Percentiles rank a stretch among this genome's conserved stretches.
Evolutionary conservation across 1,140 invertebrate species (phyloP).

Genomic region (Ruditapes philippinarum): DNA sequence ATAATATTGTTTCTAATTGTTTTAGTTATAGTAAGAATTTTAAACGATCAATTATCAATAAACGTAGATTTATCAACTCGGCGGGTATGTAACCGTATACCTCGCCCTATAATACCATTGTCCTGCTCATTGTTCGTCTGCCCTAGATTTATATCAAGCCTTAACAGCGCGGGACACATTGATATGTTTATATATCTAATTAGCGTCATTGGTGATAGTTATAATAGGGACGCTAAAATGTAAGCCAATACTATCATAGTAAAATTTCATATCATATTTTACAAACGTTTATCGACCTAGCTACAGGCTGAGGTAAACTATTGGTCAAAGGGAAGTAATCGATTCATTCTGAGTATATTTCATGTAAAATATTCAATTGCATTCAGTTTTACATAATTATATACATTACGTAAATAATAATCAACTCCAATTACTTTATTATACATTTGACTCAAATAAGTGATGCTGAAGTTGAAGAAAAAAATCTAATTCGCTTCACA

Average conservation of each 20-base stretch:
- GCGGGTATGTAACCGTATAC: background rate
- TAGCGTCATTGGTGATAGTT: background rate
- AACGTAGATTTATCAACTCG: background rate
- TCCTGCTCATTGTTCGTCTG: background rate
- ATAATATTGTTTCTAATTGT: background rate
- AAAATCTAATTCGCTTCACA: too few relatives aligned
- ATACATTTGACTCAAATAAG: too few relatives aligned
- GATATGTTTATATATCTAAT: background rate
- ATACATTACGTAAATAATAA: too few relatives aligned
- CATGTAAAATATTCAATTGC: too few relatives aligned
- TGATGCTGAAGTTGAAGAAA: too few relatives aligned
- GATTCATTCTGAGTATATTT: too few relatives aligned
- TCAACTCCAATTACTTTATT: too few relatives aligned
- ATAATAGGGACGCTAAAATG: background rate
- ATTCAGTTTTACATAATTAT: too few relatives aligned
- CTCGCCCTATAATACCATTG: background rate
- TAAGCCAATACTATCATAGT: too few relatives aligned
- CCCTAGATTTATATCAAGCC: background rate
- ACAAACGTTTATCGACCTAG: too few relatives aligned
- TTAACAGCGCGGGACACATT: background rate
- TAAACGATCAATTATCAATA: conserved; percentile 5
- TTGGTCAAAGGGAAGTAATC: background rate
- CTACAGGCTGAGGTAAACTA: too few relatives aligned
- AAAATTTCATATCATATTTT: too few relatives aligned
- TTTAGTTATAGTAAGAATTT: background rate